phyloP scores from a whole-genome alignment of 2,797 vertebrate species.

The Gambelia wislizenii region DNA sequence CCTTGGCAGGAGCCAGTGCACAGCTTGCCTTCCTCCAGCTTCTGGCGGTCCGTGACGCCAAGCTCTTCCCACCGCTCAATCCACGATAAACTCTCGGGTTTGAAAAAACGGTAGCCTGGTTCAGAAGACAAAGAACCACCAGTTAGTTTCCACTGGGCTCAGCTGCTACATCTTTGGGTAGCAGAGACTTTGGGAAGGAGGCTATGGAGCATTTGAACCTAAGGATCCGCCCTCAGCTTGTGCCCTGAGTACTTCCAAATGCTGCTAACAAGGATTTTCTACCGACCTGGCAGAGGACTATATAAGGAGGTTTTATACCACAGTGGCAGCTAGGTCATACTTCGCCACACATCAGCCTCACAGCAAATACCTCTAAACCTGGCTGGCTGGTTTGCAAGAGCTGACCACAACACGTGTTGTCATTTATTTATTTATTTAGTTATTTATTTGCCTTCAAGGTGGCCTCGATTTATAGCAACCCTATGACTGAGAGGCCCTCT shows the following conservation, averaged over 20 bases:
- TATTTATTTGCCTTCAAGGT: too few species aligned
- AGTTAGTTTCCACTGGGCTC: neutral
- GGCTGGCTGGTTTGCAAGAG: too few species aligned
- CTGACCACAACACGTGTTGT: too few species aligned
- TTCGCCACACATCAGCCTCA: neutral
- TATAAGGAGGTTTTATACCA: too few species aligned
- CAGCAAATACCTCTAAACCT: neutral
- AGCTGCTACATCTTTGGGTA: neutral
- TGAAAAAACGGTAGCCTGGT: constrained; percentile 68
- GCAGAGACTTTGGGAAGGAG: neutral
- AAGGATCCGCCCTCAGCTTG: too few species aligned
- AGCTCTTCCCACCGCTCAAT: constrained; percentile 65
- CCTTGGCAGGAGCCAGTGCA: constrained; percentile 49
- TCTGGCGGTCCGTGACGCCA: constrained; percentile 39
- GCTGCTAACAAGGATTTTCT: neutral
- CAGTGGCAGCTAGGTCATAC: neutral
- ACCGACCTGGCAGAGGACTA: neutral
- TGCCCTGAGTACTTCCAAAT: neutral
- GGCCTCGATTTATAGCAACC: too few species aligned
- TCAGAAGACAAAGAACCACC: rapidly evolving
- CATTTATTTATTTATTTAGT: too few species aligned
- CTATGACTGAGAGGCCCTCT: too few species aligned
- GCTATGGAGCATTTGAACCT: neutral
- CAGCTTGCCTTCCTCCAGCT: constrained; percentile 59
- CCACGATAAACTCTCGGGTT: constrained; percentile 61